Evolutionary conservation across 2,797 vertebrate species (phyloP), one percentile per base, ranked within the genome.

Genomic region (Dendrocincla tyrannina): DNA sequence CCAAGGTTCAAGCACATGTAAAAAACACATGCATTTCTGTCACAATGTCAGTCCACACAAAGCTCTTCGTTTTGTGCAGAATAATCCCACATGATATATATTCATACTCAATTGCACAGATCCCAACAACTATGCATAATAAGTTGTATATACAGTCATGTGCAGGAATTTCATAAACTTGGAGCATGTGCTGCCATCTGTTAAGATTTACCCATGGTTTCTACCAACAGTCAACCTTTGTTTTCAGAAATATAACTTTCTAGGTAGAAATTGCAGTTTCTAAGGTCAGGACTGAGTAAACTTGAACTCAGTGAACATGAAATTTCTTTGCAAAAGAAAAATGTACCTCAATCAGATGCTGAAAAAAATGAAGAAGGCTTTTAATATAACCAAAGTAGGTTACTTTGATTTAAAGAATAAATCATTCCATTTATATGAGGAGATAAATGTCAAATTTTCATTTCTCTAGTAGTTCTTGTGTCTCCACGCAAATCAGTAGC

Each of bases 361-460:
- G 23, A 59, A 60, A 82, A 75, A 85, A 70, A 49, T 15, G 7
- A 28, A 69, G 44, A 74, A 77, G 42, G 27, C 35, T 89, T 83
- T 91, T 69, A 73, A 64, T 75, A 44, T 46, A 95, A 82, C 73
- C 27, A 53, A 87, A 95, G 46, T 76, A 84, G 62, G 83, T 88
- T 93, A 74, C 33, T 95, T 91, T 76, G 41, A 90, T 94, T 94
- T 87, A 42, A 88, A 94, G 56, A 95, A 95, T 79, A 93, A 95
- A 82, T 87, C 14, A 64, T 88, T 90, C 59, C 35, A 60, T 94
- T 91, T 91, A 87, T 74, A 67, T 37, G 56, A 94, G 72, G 30
- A 91, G 74, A 88, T 86, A 60, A 91, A 95, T 89, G 80, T 96
- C 56, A 96, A 42, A 32, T 95, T 94, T 95, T 93, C 46, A 70